Base-by-base conservation (phyloP, 2,797 vertebrate species). In the Schizothorax lantsangensis region DNA sequence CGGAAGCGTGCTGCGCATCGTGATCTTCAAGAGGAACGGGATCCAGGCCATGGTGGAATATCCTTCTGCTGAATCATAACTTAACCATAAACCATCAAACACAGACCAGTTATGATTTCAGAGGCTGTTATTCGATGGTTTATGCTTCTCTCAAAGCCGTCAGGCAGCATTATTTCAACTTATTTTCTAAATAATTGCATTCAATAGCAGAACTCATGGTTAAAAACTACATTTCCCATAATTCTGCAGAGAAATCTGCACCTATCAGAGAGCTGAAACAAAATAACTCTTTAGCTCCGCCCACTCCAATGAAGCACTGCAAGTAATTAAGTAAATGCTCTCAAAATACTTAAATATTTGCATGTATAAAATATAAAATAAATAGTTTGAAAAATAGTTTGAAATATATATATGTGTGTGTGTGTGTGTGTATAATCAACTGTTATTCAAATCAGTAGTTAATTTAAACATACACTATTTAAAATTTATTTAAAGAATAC, bases 31-130 rank as follows among this genome's bases (percentile, higher is more conserved):
- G 93, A 96, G 98, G 87, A 99, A 98, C 90, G 98, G 98, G 82
- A 98, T 99, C 94, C 98, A 99, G 94, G 98, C 98, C 88, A 99
- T 99, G 97, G 98, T 99, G 94, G 98, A 99, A 97, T 99, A 99
- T 99, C 98, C 97, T 97, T 96, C 83, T 82, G 69, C 74, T 38
- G 19, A 38, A 11, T 10, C 17, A 40, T 1, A 11, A 40, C 62
- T 64, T 15, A 15, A 66, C 26, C 62, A 15, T 6, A 2, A 33
- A 66, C 12, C n/a, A 1, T 30, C 33, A 33, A 66, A 66, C 62
- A 59, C 3, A 17, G 14, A 30, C 1, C 11, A 30, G 0, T 14
- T 12, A 62, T 12, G 57, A n/a, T 4, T 59, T 11, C 57, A 59
- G 23, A 68, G 30, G 30, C 33, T 36, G 2, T 19, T 36, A 9